Conservation (phyloP, 2,113 vertebrate genomes). For the Coracopsis vasa region DNA sequence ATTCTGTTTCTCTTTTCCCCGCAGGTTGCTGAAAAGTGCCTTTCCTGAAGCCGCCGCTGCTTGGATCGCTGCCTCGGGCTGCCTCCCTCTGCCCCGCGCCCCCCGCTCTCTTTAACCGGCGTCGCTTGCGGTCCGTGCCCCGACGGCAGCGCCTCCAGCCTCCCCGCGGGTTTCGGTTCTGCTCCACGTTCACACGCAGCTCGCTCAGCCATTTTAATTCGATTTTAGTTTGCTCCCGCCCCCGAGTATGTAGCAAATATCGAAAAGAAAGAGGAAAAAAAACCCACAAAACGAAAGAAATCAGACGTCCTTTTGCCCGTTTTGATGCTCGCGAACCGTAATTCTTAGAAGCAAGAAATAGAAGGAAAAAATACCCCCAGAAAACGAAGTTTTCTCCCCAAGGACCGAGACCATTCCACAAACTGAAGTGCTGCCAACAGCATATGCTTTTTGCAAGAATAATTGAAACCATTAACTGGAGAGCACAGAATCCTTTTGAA, state of each 20-base stretch:
- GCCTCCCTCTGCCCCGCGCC: constrained; percentile 70
- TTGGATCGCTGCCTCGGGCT: constrained; percentile 79
- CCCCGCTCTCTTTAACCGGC: constrained; percentile 34
- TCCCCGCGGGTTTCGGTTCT: background rate
- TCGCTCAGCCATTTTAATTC: constrained; percentile 60
- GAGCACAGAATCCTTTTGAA: constrained; percentile 78
- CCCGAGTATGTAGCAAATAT: constrained; percentile 63
- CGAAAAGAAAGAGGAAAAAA: background rate
- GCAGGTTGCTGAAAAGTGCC: constrained; percentile 84
- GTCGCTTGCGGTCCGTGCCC: constrained; percentile 65
- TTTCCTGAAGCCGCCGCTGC: constrained; percentile 80
- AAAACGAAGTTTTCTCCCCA: constrained; percentile 45
- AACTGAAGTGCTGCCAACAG: constrained; percentile 68
- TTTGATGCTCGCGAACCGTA: constrained; percentile 23
- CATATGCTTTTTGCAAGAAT: constrained; percentile 74
- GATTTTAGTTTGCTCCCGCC: background rate
- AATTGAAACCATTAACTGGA: constrained; percentile 79
- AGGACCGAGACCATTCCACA: constrained; percentile 69
- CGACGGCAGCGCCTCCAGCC: constrained; percentile 55
- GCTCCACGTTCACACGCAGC: constrained; percentile 44
- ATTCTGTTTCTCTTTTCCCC: constrained; percentile 74
- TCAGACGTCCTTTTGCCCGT: constrained; percentile 6
- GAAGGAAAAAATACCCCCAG: constrained; percentile 16
- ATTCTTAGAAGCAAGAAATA: constrained; percentile 63
- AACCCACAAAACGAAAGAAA: background rate